These are phyloP conservation scores for Mus musculus DNA, from an alignment of 2,113 vertebrate genomes.

Conservation along the genomic window DNA sequence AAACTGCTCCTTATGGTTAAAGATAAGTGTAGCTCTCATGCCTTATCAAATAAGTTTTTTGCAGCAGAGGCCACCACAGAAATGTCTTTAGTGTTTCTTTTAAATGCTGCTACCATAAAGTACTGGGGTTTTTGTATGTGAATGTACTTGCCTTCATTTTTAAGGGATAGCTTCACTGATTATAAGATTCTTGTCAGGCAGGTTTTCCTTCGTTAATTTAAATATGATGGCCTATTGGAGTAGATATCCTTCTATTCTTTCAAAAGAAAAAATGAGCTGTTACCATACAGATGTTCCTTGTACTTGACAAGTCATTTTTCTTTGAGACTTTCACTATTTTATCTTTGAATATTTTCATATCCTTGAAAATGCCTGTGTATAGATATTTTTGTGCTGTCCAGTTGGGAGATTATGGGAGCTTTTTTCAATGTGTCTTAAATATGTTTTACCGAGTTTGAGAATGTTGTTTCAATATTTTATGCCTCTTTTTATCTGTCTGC, in stretches of 20 bases:
- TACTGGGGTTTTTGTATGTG: background rate
- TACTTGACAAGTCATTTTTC: background rate
- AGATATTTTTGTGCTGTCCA: background rate
- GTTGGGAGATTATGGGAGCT: background rate
- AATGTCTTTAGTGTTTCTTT: background rate
- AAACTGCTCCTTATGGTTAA: too few species aligned
- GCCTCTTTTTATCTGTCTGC: background rate
- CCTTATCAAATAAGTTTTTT: background rate
- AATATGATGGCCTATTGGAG: background rate
- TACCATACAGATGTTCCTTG: background rate
- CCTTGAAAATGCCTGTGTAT: background rate
- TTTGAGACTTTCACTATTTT: background rate
- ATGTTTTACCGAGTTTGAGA: background rate
- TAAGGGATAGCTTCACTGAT: background rate
- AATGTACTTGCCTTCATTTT: background rate
- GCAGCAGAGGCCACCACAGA: background rate
- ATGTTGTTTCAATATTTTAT: background rate
- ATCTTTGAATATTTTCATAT: background rate
- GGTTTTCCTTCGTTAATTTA: background rate
- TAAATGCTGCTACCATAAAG: background rate
- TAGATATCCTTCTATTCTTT: background rate
- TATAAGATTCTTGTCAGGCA: background rate
- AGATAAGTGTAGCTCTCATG: background rate
- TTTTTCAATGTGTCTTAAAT: background rate
- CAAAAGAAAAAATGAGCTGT: background rate